Evolutionary conservation across 2,888 invertebrate genomes (phyloP), one percentile per base, ranked within the genome.

Genomic region (Drosophila acutilabella): DNA sequence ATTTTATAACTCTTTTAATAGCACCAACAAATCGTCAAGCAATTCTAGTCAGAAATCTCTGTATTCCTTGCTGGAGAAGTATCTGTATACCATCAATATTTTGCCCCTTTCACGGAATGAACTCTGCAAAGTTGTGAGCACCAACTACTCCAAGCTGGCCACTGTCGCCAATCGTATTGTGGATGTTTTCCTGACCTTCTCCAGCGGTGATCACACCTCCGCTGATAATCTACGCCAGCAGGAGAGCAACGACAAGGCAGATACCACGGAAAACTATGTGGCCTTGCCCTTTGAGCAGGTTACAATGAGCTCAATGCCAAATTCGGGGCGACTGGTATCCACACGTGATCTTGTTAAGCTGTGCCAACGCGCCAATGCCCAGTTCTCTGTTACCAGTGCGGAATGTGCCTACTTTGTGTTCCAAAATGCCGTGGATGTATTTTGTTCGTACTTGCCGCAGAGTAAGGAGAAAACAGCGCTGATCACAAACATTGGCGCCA

Each of bases 271-370:
- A 36, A 70, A 89, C 1, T 91, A 91, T 64, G 45, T 87, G 7
- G 88, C 91, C 0, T 57, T 92, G 51, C 92, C 92, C 0, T 89
- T 86, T 48, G 92, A 91, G 20, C 83, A 90, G 18, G 75, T 92
- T 3, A 71, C 84, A 5, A 61, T 89, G 0, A 60, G 78, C 10
- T 65, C 56, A 3, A 70, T 90, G 26, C 77, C 89, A 2, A 92
- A 91, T 66, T 92, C 92, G 0, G 94, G 95, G 0, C 93, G 97
- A 78, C 92, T 95, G 47, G 96, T 95, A 20, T 96, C 97, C 0
- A 96, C 96, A 0, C 94, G 98, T 80, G 99, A 99, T 93, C 94
- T 99, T 51, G 95, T 98, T 78, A 98, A 98, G 91, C 97, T 98
- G 95, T 98, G 98, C 89, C 93, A 95, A 4, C 94, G 99, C 88